A percentile compares a stretch with the other conserved stretches of the same genome.
Conservation (phyloP, 2,797 vertebrate species). For the Eulemur rubriventer region DNA sequence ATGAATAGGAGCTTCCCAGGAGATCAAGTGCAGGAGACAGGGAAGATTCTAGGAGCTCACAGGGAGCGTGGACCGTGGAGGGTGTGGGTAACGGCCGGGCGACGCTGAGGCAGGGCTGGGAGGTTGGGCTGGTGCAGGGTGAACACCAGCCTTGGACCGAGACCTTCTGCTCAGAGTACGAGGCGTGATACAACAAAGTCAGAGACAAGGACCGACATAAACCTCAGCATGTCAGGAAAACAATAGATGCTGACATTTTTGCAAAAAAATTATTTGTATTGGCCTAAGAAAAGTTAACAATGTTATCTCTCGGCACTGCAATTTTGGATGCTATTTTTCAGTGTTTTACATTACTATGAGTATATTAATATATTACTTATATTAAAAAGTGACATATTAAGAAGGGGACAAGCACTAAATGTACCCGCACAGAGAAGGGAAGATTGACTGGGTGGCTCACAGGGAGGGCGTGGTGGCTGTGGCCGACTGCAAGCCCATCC, state of each 20-base stretch:
- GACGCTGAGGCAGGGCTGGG: background rate
- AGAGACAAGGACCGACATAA: background rate
- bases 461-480: background rate
- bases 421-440: background rate
- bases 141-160: background rate
- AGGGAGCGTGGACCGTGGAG: background rate
- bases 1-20: background rate
- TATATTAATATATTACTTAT: background rate
- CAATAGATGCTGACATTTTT: background rate
- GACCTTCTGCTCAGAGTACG: background rate
- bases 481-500: background rate
- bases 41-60: background rate
- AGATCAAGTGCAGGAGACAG: background rate
- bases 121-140: background rate
- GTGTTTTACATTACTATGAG: background rate
- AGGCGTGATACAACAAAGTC: background rate
- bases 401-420: background rate
- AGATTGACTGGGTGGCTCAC: background rate
- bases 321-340: background rate
- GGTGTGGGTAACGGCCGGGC: background rate
- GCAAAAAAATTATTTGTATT: background rate
- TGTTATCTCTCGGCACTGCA: background rate
- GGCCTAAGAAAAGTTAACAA: background rate
- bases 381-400: background rate
- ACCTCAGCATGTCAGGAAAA: background rate